Evolutionary conservation across 2,888 invertebrate species (phyloP).

Genomic region (Zygothrica quintamaculata): DNA sequence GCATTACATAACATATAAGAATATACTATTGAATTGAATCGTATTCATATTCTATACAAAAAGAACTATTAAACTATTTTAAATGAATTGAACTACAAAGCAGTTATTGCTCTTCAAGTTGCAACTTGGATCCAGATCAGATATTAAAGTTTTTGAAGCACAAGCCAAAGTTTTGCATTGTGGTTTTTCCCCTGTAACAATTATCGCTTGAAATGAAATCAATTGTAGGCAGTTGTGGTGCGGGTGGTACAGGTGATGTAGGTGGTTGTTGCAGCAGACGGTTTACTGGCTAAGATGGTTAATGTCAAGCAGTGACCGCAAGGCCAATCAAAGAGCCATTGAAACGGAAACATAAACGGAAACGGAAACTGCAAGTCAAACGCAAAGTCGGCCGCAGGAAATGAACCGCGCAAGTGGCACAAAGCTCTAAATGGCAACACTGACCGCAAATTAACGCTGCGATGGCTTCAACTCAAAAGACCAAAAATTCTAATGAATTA

Average conservation of each 20-base stretch:
- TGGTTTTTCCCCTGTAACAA: constrained; percentile 60
- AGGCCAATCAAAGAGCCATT: constrained; percentile 78
- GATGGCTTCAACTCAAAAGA: constrained; percentile 23
- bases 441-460: constrained; percentile 67
- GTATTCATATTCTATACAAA: no score
- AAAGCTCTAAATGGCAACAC: constrained; percentile 20
- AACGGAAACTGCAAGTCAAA: constrained; percentile 79
- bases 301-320: constrained; percentile 52
- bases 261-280: neutral
- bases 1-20: no score
- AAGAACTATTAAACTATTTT: no score
- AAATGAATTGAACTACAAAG: no score
- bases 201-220: constrained; percentile 58
- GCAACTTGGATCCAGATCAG: neutral
- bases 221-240: constrained; percentile 13
- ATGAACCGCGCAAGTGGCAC: constrained; percentile 67
- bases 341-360: constrained; percentile 80
- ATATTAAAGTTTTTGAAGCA: constrained; percentile 11
- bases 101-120: neutral
- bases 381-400: constrained; percentile 70
- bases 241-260: neutral
- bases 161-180: constrained; percentile 41
- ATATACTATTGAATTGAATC: no score
- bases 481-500: constrained; percentile 62
- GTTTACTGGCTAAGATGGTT: neutral